These are phyloP conservation scores for Epistrophe eligans DNA, from an alignment of 2,888 invertebrate genomes.

Conservation along the genomic window DNA sequence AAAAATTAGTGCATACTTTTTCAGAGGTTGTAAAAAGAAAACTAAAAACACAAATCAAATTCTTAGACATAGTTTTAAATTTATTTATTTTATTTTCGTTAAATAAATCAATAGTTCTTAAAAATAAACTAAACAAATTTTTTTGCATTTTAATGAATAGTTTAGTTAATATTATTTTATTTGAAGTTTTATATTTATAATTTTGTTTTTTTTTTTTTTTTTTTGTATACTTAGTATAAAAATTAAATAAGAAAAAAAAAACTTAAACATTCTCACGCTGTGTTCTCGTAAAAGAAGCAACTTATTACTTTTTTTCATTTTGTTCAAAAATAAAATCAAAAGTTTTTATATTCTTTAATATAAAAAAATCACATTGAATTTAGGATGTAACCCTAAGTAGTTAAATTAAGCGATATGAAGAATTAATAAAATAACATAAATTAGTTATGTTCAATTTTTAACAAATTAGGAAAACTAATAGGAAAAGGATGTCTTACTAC, in stretches of 20 bases:
- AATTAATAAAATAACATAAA: conserved; percentile 52
- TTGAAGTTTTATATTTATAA: conserved; percentile 31
- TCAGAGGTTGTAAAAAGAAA: too few relatives aligned
- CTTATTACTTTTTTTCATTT: conserved; percentile 33
- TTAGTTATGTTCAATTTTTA: conserved; percentile 33
- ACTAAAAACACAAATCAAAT: conserved; percentile 1
- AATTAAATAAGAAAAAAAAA: conserved; percentile 54
- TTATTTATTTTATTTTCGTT: conserved; percentile 46
- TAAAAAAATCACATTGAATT: conserved; percentile 75
- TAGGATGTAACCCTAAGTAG: conserved; percentile 73
- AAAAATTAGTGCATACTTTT: too few relatives aligned
- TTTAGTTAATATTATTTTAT: conserved; percentile 46
- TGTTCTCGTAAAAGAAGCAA: conserved; percentile 24
- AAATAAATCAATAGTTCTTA: conserved; percentile 54
- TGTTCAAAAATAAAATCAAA: conserved; percentile 53
- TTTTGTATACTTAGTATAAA: conserved; percentile 57
- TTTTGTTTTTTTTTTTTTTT: conserved; percentile 33
- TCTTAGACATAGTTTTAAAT: conserved; percentile 53
- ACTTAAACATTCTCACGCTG: conserved; percentile 23
- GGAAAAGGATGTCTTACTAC: conserved; percentile 12
- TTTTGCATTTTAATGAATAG: conserved; percentile 31
- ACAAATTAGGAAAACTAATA: conserved; percentile 30
- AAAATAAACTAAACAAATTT: conserved; percentile 39
- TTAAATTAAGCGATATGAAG: conserved; percentile 59
- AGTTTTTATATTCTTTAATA: conserved; percentile 72